phyloP scores from a whole-genome alignment of 2,888 invertebrate species.

The Chirona hameri region DNA sequence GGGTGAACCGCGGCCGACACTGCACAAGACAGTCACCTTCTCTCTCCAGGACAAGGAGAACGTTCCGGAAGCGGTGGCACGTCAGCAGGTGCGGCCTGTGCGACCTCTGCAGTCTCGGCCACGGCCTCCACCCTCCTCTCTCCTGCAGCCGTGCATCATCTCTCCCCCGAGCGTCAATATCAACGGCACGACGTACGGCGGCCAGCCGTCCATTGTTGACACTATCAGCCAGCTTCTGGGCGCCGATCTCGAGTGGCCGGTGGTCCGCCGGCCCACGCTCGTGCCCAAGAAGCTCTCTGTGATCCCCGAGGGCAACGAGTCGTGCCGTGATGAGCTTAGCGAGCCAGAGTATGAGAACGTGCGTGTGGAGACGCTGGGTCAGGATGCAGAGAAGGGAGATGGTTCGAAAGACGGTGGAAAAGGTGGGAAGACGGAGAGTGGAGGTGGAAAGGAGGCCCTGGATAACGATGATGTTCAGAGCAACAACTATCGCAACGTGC shows the following conservation, averaged over 20 bases:
- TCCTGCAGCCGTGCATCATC: not conserved
- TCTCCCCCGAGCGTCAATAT: not conserved
- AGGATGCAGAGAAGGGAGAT: not conserved
- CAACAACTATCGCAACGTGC: constrained; percentile 48
- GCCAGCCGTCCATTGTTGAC: constrained; percentile 13
- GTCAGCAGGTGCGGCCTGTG: not conserved
- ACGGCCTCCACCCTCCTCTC: not conserved
- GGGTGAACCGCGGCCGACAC: not conserved
- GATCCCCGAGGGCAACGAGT: constrained; percentile 23
- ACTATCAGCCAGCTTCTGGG: constrained; percentile 27
- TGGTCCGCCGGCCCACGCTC: not conserved
- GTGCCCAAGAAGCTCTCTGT: constrained; percentile 24
- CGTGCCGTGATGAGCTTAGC: not conserved
- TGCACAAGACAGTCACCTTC: not conserved
- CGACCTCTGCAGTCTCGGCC: not conserved
- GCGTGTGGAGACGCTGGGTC: not conserved
- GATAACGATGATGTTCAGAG: not conserved
- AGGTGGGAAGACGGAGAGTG: not conserved
- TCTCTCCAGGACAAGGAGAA: constrained; percentile 7
- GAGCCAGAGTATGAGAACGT: constrained; percentile 26
- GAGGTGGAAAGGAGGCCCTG: not conserved
- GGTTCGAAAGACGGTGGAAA: not conserved
- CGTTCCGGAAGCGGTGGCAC: not conserved
- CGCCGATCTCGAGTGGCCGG: constrained; percentile 1
- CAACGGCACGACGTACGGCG: constrained; percentile 25